A percentile compares a stretch with the other conserved stretches of the same genome.
These are phyloP conservation scores for Argentina silus DNA, from an alignment of 2,797 vertebrate genomes.

Conservation along the genomic window DNA sequence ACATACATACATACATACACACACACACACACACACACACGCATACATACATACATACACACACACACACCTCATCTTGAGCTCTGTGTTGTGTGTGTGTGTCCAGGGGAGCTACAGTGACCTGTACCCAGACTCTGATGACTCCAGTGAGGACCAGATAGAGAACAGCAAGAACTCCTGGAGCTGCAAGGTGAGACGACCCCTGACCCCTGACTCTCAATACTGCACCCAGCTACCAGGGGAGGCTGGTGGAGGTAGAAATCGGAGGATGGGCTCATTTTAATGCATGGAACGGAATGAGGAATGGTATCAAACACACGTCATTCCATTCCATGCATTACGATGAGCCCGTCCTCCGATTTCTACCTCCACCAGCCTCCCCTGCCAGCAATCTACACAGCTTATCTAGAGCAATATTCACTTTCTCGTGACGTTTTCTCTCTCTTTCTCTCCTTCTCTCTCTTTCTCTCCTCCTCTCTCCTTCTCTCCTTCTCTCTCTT, in stretches of 20 bases:
- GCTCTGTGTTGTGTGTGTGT: background rate
- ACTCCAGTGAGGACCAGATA: slow-evolving; percentile 98
- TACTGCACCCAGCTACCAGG: background rate
- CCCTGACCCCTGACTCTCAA: background rate
- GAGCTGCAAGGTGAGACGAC: slow-evolving; percentile 92
- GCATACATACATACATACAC: too few relatives aligned
- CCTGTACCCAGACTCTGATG: slow-evolving; percentile 97
- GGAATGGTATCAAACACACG: too few relatives aligned
- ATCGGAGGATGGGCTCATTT: too few relatives aligned
- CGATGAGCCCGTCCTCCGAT: too few relatives aligned
- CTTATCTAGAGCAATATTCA: too few relatives aligned
- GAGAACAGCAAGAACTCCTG: slow-evolving; percentile 99
- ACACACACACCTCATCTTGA: background rate
- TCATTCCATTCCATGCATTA: too few relatives aligned
- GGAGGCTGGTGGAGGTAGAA: too few relatives aligned
- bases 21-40: background rate
- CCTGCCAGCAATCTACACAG: too few relatives aligned
- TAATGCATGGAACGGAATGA: too few relatives aligned
- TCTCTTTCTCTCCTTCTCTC: background rate
- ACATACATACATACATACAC: too few relatives aligned
- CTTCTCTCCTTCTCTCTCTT: background rate
- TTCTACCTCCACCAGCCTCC: too few relatives aligned
- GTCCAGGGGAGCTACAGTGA: slow-evolving; percentile 97
- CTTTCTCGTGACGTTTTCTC: too few relatives aligned
- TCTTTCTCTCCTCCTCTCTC: background rate